These are phyloP conservation scores for Oreochromis niloticus DNA, from an alignment of 2,113 vertebrate genomes.

Conservation along the genomic window DNA sequence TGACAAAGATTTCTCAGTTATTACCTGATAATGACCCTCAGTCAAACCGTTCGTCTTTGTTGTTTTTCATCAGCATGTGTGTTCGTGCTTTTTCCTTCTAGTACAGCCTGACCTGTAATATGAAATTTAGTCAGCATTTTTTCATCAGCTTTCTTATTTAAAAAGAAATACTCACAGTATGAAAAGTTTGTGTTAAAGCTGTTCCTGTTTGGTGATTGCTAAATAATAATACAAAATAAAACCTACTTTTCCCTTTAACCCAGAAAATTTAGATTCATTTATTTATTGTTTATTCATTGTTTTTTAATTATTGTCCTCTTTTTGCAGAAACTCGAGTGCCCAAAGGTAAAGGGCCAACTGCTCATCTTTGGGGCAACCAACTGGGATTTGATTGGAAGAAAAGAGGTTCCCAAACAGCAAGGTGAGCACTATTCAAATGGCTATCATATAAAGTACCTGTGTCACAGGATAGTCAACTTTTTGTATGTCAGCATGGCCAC, in stretches of 20 bases:
- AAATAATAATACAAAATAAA: not conserved
- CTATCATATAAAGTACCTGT: not conserved
- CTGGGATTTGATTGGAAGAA: conserved; percentile 96
- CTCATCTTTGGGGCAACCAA: conserved; percentile 95
- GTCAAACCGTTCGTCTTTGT: not conserved
- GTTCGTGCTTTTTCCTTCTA: not conserved
- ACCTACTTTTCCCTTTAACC: not conserved
- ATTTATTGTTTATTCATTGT: not conserved
- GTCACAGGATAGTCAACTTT: not conserved
- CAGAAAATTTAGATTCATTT: not conserved
- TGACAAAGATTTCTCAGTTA: not conserved
- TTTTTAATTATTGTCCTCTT: not conserved
- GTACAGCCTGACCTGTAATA: not conserved
- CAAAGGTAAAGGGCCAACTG: conserved; percentile 88
- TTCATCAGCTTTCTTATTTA: not conserved
- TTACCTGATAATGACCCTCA: not conserved
- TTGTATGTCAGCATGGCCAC: not conserved
- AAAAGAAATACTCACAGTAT: not conserved
- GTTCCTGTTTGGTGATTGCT: not conserved
- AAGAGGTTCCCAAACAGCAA: conserved; percentile 95
- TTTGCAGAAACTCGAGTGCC: conserved; percentile 87
- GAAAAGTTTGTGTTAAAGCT: not conserved
- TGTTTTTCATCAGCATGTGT: not conserved
- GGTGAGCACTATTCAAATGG: conserved; percentile 61
- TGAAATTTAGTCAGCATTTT: not conserved